Evolutionary conservation across 2,888 invertebrate species (phyloP).

Genomic region (Eubasilissa splendida): DNA sequence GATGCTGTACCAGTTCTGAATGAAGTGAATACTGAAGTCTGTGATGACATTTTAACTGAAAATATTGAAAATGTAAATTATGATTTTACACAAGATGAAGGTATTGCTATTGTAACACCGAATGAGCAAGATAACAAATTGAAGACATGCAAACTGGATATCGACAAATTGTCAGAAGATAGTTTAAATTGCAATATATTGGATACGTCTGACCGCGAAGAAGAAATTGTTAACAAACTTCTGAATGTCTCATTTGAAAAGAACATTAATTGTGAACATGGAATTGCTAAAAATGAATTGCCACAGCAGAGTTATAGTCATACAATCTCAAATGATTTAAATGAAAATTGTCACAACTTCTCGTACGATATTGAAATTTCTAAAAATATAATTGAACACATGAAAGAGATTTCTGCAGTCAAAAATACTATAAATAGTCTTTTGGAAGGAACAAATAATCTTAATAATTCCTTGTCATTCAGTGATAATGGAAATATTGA

Average conservation of each 20-base stretch:
- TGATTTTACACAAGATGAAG: conserved; percentile 23
- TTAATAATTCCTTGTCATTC: not conserved
- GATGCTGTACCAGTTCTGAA: not conserved
- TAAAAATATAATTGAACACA: conserved; percentile 15
- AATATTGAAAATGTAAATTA: conserved; percentile 5
- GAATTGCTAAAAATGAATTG: not conserved
- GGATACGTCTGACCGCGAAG: not conserved
- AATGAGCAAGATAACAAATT: conserved; percentile 20
- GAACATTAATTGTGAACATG: not conserved
- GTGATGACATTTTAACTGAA: not conserved
- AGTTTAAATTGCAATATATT: not conserved
- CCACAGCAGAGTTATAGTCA: not conserved
- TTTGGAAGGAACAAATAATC: not conserved
- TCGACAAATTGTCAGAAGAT: not conserved
- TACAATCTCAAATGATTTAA: not conserved
- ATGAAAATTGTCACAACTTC: not conserved
- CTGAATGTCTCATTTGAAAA: not conserved
- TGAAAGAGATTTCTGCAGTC: conserved; percentile 30
- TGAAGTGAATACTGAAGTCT: not conserved
- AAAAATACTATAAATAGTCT: conserved; percentile 24
- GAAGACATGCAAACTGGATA: not conserved
- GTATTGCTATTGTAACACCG: conserved; percentile 34
- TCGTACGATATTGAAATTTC: conserved; percentile 11
- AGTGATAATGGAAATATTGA: conserved; percentile 16
- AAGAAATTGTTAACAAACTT: not conserved